phyloP scores from a whole-genome alignment of 2,113 vertebrate species.

The Salvelinus namaycush region DNA sequence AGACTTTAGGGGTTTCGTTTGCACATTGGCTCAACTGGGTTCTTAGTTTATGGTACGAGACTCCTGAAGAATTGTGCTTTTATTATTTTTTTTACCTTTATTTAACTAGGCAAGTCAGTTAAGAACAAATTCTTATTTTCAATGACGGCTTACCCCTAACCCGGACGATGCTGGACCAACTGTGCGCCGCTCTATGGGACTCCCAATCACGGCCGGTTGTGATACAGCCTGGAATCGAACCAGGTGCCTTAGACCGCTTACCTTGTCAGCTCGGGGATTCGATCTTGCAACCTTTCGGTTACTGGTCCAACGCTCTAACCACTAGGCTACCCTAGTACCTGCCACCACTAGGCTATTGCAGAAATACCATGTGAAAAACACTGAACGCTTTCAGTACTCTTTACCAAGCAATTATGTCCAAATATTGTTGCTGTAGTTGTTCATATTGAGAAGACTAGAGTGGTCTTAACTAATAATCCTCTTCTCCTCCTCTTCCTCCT shows the following conservation, averaged over 20 bases:
- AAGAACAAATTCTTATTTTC: too few species aligned
- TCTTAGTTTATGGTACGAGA: neutral
- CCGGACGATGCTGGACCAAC: too few species aligned
- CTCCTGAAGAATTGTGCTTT: neutral
- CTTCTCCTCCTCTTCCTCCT: neutral
- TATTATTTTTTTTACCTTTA: neutral
- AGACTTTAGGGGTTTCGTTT: neutral
- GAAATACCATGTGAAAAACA: slow-evolving; percentile 25
- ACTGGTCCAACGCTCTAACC: too few species aligned
- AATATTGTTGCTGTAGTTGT: slow-evolving; percentile 20
- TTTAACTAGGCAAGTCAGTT: too few species aligned
- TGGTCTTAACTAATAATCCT: slow-evolving; percentile 26
- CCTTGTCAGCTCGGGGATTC: too few species aligned
- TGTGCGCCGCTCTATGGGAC: too few species aligned
- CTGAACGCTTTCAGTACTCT: slow-evolving; percentile 4
- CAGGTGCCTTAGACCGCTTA: too few species aligned
- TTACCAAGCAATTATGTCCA: slow-evolving; percentile 36
- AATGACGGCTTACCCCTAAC: too few species aligned
- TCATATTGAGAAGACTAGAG: slow-evolving; percentile 21
- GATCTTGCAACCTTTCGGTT: too few species aligned
- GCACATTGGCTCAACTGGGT: slow-evolving; percentile 29
- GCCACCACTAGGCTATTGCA: neutral
- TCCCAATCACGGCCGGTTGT: too few species aligned
- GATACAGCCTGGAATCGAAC: too few species aligned
- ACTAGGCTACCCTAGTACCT: neutral